Base-by-base conservation (phyloP, 2,797 vertebrate species). In the Tapera naevia region DNA sequence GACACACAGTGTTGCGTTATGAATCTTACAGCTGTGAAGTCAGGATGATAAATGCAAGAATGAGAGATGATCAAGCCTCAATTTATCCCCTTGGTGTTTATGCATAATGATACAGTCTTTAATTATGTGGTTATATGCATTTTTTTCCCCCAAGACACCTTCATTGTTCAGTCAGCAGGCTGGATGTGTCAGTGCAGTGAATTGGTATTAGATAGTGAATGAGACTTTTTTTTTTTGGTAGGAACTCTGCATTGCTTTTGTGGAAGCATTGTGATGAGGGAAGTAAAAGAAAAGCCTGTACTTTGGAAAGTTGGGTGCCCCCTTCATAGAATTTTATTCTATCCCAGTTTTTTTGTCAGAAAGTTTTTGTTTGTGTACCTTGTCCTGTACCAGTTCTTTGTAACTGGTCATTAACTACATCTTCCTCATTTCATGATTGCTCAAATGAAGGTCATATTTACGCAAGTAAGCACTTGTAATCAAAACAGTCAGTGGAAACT, bases 401-500 rank as follows among this genome's bases (percentile, higher is more conserved):
- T 76, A 80, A 88, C 64, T 83, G 72, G 71, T 82, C 67, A 91
- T 91, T 95, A 85, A 82, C 24, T 81, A 87, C 14, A 30, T 86
- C 87, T 95, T 96, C 89, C 88, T 89, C 86, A 51, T 95, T 95
- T 96, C 51, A 18, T 37, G 54, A 51, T 94, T 96, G 79, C 91
- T 96, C 76, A 94, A 90, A 84, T 3, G 9, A 30, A 22, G 58
- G 54, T 79, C n/a, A 9, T 79, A 10, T 83, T 96, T 94, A 86
- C 16, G 5, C 91, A 91, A 96, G 82, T 21, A 46, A 91, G n/a
- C 9, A 11, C 72, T 94, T 48, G 58, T 65, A 92, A 43, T 87
- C 1, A 4, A 86, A 93, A 79, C 61, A 46, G 61, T 67, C 80
- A 80, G 35, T 58, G 70, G 51, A 69, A 94, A 8, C 45, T 71